Percentiles rank a stretch among this genome's conserved stretches.
Evolutionary conservation across 2,113 vertebrate species (phyloP).

Genomic region (Trogon surrucura): DNA sequence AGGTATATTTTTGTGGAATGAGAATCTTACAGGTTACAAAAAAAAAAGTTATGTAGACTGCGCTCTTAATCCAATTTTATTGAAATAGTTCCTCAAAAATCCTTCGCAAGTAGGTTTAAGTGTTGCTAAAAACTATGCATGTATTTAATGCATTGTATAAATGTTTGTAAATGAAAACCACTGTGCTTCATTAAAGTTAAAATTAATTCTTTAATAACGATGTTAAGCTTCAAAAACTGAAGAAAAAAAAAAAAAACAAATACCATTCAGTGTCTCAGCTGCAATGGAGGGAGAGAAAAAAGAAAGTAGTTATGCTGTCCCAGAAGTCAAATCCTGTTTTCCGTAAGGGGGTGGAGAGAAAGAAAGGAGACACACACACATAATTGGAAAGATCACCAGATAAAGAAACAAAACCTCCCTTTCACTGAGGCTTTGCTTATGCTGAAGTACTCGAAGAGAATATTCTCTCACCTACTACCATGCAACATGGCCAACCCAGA

Average conservation of each 20-base stretch:
- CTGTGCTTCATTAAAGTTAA: neutral
- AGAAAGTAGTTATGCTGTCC: neutral
- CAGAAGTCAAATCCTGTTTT: neutral
- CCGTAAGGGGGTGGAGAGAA: accelerated
- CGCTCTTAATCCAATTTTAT: neutral
- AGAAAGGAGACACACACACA: neutral
- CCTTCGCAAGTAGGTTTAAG: neutral
- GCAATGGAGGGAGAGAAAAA: neutral
- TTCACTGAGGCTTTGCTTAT: neutral
- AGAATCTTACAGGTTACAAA: neutral
- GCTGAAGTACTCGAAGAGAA: neutral
- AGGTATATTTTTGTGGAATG: neutral
- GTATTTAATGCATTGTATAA: neutral
- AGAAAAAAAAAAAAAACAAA: neutral
- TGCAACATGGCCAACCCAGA: neutral
- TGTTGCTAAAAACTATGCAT: neutral
- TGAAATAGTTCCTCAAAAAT: neutral
- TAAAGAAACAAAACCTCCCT: neutral
- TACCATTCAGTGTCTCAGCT: neutral
- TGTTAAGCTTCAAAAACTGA: neutral
- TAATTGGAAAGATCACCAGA: neutral
- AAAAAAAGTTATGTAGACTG: neutral
- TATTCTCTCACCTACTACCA: neutral
- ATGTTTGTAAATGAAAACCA: neutral
- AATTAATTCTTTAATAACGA: neutral